Evolutionary conservation across 2,888 invertebrate genomes (phyloP).

Genomic region (Cosmopolites sordidus): DNA sequence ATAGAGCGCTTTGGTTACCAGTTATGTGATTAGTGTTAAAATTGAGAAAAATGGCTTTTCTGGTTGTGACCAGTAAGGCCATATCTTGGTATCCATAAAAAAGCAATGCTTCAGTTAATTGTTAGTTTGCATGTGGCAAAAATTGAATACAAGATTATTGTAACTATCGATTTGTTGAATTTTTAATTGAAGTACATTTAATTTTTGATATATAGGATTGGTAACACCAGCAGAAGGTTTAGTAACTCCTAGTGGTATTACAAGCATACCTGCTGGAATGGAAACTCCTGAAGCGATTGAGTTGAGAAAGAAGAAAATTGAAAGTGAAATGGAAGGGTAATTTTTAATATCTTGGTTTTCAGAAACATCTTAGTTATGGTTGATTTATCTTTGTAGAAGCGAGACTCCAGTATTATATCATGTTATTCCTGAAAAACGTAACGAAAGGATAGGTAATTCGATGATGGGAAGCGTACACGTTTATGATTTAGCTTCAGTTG

Average conservation of each 20-base stretch:
- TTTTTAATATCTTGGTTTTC: too few species aligned
- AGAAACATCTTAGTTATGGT: background rate
- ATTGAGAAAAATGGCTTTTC: too few species aligned
- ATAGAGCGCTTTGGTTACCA: too few species aligned
- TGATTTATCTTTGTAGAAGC: slow-evolving; percentile 54
- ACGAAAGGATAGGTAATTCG: slow-evolving; percentile 79
- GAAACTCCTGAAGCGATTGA: slow-evolving; percentile 99
- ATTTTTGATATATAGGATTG: slow-evolving; percentile 54
- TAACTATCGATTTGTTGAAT: too few species aligned
- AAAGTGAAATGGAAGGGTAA: slow-evolving; percentile 91
- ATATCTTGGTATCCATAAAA: too few species aligned
- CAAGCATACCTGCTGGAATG: slow-evolving; percentile 87
- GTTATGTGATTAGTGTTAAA: too few species aligned
- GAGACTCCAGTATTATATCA: slow-evolving; percentile 95
- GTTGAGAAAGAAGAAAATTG: slow-evolving; percentile 92
- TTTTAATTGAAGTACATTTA: background rate
- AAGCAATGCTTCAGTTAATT: too few species aligned
- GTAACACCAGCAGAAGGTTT: slow-evolving; percentile 92
- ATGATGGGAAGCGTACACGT: slow-evolving; percentile 99
- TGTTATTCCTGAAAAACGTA: slow-evolving; percentile 90
- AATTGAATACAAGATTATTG: too few species aligned
- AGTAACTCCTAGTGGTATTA: slow-evolving; percentile 91
- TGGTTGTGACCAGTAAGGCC: too few species aligned
- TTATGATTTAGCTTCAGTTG: slow-evolving; percentile 78
- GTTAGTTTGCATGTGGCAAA: background rate